A percentile compares a stretch with the other conserved stretches of the same genome.
Conservation (phyloP, 2,888 invertebrate genomes). For the Eilema griseolum region DNA sequence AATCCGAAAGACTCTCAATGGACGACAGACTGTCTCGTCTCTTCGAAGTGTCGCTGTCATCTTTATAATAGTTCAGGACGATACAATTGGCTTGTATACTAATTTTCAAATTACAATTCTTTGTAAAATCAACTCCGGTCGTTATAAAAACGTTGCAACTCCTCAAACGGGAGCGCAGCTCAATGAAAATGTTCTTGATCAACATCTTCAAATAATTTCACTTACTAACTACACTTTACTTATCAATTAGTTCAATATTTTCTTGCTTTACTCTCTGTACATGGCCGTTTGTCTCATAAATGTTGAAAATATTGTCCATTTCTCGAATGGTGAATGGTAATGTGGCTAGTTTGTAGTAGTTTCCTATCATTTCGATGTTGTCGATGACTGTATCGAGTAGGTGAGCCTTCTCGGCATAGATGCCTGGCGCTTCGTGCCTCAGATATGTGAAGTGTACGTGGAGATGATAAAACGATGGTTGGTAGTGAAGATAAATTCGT, state of each 20-base stretch:
- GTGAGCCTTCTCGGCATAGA: slow-evolving; percentile 94
- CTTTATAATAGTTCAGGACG: slow-evolving; percentile 76
- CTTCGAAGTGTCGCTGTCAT: slow-evolving; percentile 56
- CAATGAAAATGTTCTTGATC: slow-evolving; percentile 85
- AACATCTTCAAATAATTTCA: slow-evolving; percentile 71
- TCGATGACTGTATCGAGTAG: slow-evolving; percentile 95
- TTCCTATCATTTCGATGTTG: slow-evolving; percentile 93
- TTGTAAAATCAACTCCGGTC: slow-evolving; percentile 76
- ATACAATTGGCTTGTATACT: slow-evolving; percentile 81
- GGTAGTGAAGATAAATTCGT: slow-evolving; percentile 96
- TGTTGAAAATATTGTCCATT: slow-evolving; percentile 90
- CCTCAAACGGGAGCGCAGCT: slow-evolving; percentile 87
- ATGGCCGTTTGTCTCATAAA: slow-evolving; percentile 88
- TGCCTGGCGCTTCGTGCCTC: slow-evolving; percentile 93
- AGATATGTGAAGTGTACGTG: slow-evolving; percentile 97
- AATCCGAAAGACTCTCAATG: slow-evolving; percentile 81
- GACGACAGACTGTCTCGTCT: slow-evolving; percentile 80
- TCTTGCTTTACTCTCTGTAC: slow-evolving; percentile 76
- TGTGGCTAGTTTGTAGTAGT: slow-evolving; percentile 94
- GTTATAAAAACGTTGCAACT: slow-evolving; percentile 88
- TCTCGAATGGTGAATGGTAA: slow-evolving; percentile 93
- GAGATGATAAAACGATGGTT: slow-evolving; percentile 98
- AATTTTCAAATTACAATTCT: slow-evolving; percentile 80
- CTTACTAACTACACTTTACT: slow-evolving; percentile 49
- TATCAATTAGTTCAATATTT: slow-evolving; percentile 61